Percentiles rank a stretch among this genome's conserved stretches.
Conservation (phyloP, 2,113 vertebrate genomes). For the Melanerpes aurifrons region DNA sequence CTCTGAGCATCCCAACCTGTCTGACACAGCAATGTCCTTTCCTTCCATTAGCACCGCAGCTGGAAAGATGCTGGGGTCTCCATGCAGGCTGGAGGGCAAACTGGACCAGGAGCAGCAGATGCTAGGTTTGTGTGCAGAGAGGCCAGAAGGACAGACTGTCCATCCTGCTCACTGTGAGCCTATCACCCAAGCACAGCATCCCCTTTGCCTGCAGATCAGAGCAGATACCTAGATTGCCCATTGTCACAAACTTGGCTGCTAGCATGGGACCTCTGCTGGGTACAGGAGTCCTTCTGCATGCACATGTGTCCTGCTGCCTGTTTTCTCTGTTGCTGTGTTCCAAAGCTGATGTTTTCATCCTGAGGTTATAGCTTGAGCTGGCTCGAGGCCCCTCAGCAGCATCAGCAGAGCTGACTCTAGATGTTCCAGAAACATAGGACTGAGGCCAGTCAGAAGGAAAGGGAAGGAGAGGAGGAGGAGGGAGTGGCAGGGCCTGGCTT, state of each 20-base stretch:
- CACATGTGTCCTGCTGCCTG: background rate
- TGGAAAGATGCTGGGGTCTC: accelerated
- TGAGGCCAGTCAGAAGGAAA: background rate
- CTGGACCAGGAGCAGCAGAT: accelerated
- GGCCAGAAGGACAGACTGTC: background rate
- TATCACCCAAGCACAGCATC: background rate
- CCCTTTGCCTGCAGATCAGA: background rate
- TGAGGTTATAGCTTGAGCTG: background rate
- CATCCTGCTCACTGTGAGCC: accelerated
- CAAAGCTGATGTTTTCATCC: constrained; percentile 37
- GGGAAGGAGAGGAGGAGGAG: background rate
- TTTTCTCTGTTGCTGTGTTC: constrained; percentile 52
- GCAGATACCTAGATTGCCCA: background rate
- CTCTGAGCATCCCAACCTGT: background rate
- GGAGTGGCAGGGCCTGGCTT: background rate
- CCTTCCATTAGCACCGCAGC: accelerated
- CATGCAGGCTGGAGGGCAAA: background rate
- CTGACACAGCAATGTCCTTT: background rate
- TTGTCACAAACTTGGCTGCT: background rate
- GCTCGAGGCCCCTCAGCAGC: constrained; percentile 25
- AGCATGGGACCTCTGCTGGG: background rate
- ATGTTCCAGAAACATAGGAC: background rate
- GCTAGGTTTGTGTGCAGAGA: background rate
- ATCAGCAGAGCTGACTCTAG: constrained; percentile 29
- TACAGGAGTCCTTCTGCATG: background rate